Evolutionary conservation across 53 echinoderm and acorn worm species (phyloP).

Genomic region (Zoroaster sp.): DNA sequence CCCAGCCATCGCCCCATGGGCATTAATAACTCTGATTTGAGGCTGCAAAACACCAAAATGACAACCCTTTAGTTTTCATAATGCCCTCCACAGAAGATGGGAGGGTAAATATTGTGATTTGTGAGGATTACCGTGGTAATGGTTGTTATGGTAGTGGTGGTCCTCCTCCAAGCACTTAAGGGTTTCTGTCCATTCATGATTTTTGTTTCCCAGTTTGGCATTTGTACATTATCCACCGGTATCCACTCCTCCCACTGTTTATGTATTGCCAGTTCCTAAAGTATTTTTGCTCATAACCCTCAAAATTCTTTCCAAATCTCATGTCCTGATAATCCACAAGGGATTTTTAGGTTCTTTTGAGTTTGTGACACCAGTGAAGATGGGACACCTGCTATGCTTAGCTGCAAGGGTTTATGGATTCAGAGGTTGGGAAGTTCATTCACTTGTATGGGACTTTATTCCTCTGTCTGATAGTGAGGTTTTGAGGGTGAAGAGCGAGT

Average conservation of each 20-base stretch:
- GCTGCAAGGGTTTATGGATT: too few relatives aligned
- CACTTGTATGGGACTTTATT: too few relatives aligned
- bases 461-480: too few relatives aligned
- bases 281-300: not conserved
- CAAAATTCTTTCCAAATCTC: not conserved
- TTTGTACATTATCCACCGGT: not conserved
- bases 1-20: not conserved
- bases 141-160: not conserved
- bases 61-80: not conserved
- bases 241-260: slow-evolving; percentile 16
- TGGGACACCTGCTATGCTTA: too few relatives aligned
- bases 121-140: slow-evolving; percentile 27
- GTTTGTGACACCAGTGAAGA: too few relatives aligned
- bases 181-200: not conserved
- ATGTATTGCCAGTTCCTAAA: slow-evolving; percentile 23
- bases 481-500: too few relatives aligned
- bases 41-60: slow-evolving; percentile 33
- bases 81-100: slow-evolving; percentile 12
- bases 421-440: too few relatives aligned
- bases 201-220: not conserved
- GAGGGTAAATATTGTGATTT: slow-evolving; percentile 48
- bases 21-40: slow-evolving; percentile 2
- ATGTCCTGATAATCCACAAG: not conserved
- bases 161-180: slow-evolving; percentile 12
- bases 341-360: not conserved